Percentiles rank a stretch among this genome's conserved stretches.
Conservation (phyloP, 64 coral and sea anemone genomes). For the Actinia tenebrosa region DNA sequence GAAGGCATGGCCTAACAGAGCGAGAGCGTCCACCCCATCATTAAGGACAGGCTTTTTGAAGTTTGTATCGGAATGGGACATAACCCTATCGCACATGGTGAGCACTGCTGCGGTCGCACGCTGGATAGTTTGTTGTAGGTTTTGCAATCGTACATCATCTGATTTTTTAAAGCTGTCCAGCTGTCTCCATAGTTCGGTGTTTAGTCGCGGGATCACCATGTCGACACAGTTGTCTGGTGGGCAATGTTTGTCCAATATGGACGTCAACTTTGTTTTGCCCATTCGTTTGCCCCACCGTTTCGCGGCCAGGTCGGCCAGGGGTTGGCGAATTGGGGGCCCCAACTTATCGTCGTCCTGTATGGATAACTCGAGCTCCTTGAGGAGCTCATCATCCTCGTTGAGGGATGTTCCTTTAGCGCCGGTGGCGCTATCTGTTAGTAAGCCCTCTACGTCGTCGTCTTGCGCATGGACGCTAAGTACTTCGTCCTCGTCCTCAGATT, state of each 20-base stretch:
- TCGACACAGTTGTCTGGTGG: slow-evolving; percentile 16
- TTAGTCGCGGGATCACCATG: not conserved
- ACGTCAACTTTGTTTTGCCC: not conserved
- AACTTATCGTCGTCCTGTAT: no score
- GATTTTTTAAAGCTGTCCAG: not conserved
- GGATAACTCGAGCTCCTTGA: no score
- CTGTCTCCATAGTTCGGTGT: slow-evolving; percentile 14
- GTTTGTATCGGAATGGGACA: not conserved
- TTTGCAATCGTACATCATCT: not conserved
- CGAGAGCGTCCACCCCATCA: not conserved
- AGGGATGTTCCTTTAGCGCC: no score
- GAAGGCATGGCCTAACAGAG: not conserved
- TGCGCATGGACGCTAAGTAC: no score
- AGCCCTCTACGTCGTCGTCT: no score
- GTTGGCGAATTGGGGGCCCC: not conserved
- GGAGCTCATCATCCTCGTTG: no score
- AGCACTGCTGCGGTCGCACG: not conserved
- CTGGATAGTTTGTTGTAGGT: not conserved
- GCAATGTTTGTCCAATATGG: slow-evolving; percentile 7
- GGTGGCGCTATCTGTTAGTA: no score
- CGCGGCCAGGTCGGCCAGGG: not conserved
- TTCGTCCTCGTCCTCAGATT: no score
- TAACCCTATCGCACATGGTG: not conserved
- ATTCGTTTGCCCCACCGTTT: slow-evolving; percentile 31
- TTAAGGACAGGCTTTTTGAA: not conserved